Evolutionary conservation across 2,888 invertebrate species (phyloP).

Genomic region (Lampropteryx suffumata): DNA sequence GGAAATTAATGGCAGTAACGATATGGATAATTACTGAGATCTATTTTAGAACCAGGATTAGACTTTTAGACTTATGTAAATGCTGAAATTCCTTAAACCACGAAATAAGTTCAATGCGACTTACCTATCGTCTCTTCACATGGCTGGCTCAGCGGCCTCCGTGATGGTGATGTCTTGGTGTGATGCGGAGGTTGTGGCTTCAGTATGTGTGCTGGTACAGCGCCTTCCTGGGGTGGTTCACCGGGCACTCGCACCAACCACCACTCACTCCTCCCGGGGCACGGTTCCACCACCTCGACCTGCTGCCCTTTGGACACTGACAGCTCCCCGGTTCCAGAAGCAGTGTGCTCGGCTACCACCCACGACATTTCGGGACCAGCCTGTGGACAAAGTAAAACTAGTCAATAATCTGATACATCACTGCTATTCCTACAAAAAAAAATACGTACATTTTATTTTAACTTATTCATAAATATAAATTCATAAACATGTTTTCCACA

Average conservation of each 20-base stretch:
- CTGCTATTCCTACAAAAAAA: no score
- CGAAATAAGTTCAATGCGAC: conserved; percentile 40
- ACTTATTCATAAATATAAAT: no score
- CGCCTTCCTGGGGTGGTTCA: conserved; percentile 88
- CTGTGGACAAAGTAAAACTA: conserved; percentile 81
- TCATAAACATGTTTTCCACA: no score
- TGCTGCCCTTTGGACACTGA: conserved; percentile 95
- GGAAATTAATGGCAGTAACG: no score
- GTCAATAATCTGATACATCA: no score
- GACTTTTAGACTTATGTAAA: no score
- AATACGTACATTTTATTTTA: no score
- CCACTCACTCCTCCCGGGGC: conserved; percentile 86
- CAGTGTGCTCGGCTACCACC: conserved; percentile 93
- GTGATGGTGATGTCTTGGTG: conserved; percentile 68
- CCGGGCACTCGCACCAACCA: conserved; percentile 86
- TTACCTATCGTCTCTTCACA: conserved; percentile 78
- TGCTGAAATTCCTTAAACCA: no score
- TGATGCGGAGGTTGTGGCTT: conserved; percentile 67
- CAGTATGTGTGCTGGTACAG: conserved; percentile 90
- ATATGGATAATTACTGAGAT: no score
- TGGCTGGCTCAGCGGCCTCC: conserved; percentile 69
- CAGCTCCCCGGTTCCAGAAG: conserved; percentile 90
- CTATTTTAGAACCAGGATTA: no score
- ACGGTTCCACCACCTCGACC: conserved; percentile 94
- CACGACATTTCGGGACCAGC: conserved; percentile 94